Conservation (phyloP, 2,888 invertebrate genomes). For the Ellobium chinense region DNA sequence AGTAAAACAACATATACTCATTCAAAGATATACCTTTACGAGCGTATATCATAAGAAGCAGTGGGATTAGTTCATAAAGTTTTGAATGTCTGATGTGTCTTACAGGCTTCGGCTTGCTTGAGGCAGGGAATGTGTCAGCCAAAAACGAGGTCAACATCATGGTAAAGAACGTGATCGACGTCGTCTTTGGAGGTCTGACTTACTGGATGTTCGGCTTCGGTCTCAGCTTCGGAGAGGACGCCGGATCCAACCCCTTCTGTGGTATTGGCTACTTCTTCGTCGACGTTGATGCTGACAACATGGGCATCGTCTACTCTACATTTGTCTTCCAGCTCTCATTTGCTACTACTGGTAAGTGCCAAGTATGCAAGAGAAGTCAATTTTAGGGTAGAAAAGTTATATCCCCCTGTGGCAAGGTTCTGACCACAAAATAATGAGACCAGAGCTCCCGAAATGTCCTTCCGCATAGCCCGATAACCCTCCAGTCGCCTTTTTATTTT, state of each 20-base stretch:
- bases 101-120: slow-evolving; percentile 94
- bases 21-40: too few species aligned
- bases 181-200: slow-evolving; percentile 94
- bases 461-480: too few species aligned
- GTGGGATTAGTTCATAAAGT: too few species aligned
- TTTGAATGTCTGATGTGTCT: too few species aligned
- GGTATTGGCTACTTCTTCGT: slow-evolving; percentile 91
- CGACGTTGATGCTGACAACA: slow-evolving; percentile 80
- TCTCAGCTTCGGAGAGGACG: slow-evolving; percentile 86
- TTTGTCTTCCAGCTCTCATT: slow-evolving; percentile 75
- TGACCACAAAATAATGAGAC: too few species aligned
- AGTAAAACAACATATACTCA: too few species aligned
- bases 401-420: too few species aligned
- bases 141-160: slow-evolving; percentile 97
- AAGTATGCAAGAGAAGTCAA: too few species aligned
- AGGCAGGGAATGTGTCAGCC: slow-evolving; percentile 89
- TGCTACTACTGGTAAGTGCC: slow-evolving; percentile 66
- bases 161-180: slow-evolving; percentile 98
- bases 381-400: too few species aligned
- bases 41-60: too few species aligned
- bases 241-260: slow-evolving; percentile 87
- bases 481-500: too few species aligned
- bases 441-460: too few species aligned
- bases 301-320: slow-evolving; percentile 66
- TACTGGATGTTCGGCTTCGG: slow-evolving; percentile 98